Evolutionary conservation across 2,797 vertebrate genomes (phyloP), one percentile per base, ranked within the genome.

Genomic region (Microctenopoma stevenorrisi): DNA sequence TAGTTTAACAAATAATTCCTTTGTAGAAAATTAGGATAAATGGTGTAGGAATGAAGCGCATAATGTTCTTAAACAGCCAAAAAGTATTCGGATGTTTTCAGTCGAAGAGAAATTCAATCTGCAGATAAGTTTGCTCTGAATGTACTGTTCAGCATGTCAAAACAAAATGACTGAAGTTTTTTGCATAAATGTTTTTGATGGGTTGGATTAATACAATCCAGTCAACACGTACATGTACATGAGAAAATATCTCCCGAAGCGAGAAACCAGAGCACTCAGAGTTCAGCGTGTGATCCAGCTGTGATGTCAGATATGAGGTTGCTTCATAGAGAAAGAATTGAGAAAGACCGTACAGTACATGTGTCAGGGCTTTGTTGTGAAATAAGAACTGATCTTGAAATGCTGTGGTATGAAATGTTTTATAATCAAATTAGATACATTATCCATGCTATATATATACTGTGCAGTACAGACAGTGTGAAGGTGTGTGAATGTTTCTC

Each of bases 61-160:
- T 43, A 40, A n/a, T 56, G 53, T 72, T 75, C 53, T 55, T 13
- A 47, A 76, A 56, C 54, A 37, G 5, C 18, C 26, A 7, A 26
- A 12, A 10, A 47, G n/a, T 42, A 51, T n/a, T n/a, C 3, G 9
- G 9, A 51, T 65, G 28, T 57, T 58, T 52, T 49, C 52, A 16
- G 48, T 33, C 14, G 38, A 42, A 37, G 25, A 46, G 22, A 3
- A 40, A 55, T 16, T 9, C 7, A 5, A 10, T 57, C 14, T 66
- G 28, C n/a, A 38, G 54, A 43, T 15, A 4, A 55, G 2, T 37
- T 61, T 50, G 33, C n/a, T 49, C 7, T 46, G 18, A 50, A 38
- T 46, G 13, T 33, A 3, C 1, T 11, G 3, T 64, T 59, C 30
- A 54, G 15, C 30, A 25, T 53, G 46, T 56, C 15, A 5, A 42